phyloP scores from a whole-genome alignment of 1,140 invertebrate species.

The Drosophila triauraria region DNA sequence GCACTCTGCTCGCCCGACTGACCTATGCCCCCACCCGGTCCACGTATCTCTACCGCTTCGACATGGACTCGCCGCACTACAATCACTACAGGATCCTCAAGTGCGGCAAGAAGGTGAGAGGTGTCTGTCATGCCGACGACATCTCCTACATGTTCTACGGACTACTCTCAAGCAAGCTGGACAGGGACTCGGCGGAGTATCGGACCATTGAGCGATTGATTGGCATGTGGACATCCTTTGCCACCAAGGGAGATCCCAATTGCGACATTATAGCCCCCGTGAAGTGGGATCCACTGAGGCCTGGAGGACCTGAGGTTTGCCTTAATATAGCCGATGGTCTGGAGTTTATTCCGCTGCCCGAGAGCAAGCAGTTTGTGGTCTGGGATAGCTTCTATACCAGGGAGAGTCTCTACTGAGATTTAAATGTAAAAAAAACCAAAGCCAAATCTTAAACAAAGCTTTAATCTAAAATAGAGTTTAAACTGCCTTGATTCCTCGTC shows the following conservation, averaged over 20 bases:
- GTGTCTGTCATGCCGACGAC: constrained; percentile 88
- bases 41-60: constrained; percentile 85
- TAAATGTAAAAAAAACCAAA: not conserved
- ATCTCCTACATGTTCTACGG: constrained; percentile 88
- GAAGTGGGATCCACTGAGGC: constrained; percentile 68
- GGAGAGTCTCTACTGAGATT: constrained; percentile 58
- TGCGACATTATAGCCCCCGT: constrained; percentile 42
- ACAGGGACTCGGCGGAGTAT: constrained; percentile 68
- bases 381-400: constrained; percentile 84
- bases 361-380: constrained; percentile 83
- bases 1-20: constrained; percentile 61
- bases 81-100: constrained; percentile 73
- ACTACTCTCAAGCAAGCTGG: constrained; percentile 79
- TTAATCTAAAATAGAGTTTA: not conserved
- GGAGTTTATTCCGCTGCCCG: constrained; percentile 80
- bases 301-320: constrained; percentile 66
- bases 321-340: constrained; percentile 84
- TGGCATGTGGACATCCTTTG: constrained; percentile 85
- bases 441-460: not conserved
- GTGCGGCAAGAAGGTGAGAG: constrained; percentile 61
- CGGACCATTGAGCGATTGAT: constrained; percentile 75
- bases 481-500: constrained; percentile 2
- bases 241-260: constrained; percentile 78
- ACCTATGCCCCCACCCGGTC: constrained; percentile 70
- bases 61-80: constrained; percentile 76